Conservation (phyloP, 2,113 vertebrate genomes). For the Varanus komodoensis region DNA sequence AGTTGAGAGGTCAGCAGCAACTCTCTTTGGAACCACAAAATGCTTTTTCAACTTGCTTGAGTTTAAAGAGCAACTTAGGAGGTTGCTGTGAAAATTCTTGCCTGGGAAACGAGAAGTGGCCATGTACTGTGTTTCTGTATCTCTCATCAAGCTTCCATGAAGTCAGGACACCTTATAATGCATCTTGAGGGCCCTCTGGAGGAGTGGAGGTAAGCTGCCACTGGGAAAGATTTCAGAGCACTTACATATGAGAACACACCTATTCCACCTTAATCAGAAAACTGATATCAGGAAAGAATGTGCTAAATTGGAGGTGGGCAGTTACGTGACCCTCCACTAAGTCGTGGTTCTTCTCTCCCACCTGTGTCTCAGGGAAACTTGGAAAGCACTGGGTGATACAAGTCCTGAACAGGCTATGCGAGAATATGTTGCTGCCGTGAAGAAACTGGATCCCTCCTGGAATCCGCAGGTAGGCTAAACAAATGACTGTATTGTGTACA, state of each 20-base stretch:
- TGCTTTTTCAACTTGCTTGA: background rate
- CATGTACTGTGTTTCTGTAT: background rate
- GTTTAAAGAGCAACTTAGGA: background rate
- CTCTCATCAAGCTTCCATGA: background rate
- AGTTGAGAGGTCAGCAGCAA: background rate
- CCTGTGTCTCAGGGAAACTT: constrained; percentile 87
- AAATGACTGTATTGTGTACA: background rate
- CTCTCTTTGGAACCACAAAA: background rate
- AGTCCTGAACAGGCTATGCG: constrained; percentile 91
- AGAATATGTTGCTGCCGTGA: constrained; percentile 91
- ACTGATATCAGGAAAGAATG: background rate
- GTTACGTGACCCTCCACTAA: background rate
- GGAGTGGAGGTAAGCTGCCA: background rate
- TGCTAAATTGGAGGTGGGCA: background rate
- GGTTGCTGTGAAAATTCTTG: background rate
- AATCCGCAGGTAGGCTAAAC: constrained; percentile 84
- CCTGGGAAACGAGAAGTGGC: background rate
- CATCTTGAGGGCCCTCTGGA: background rate
- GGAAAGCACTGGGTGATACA: constrained; percentile 94
- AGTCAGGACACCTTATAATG: background rate
- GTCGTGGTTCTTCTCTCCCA: constrained; percentile 34
- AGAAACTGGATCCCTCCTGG: constrained; percentile 90
- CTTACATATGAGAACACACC: background rate
- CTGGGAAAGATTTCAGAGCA: background rate
- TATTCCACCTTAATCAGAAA: background rate